Percentiles rank a stretch among this genome's conserved stretches.
phyloP scores from a whole-genome alignment of 2,888 invertebrate genomes.

The Resseliella maxima region DNA sequence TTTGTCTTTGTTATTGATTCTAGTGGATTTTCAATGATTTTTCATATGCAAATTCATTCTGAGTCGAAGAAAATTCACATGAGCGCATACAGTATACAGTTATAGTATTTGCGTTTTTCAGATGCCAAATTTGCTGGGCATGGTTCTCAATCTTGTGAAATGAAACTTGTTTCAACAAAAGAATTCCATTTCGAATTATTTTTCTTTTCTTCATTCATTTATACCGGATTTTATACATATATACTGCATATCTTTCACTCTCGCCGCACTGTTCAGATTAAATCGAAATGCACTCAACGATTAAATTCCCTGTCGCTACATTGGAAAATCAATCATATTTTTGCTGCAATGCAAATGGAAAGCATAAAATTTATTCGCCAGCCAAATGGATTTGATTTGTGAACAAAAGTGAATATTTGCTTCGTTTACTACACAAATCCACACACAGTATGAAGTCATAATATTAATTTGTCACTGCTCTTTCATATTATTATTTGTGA shows the following conservation, averaged over 20 bases:
- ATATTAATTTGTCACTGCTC: constrained; percentile 40
- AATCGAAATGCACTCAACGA: background rate
- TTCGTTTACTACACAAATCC: background rate
- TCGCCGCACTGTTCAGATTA: background rate
- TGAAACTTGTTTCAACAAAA: constrained; percentile 34
- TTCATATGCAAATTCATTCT: background rate
- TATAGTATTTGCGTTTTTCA: background rate
- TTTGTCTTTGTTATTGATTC: background rate
- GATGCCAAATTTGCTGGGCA: background rate
- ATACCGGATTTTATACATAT: constrained; percentile 20
- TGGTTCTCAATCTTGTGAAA: background rate
- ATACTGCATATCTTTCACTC: background rate
- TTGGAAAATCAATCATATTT: constrained; percentile 35
- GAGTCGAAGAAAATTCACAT: background rate
- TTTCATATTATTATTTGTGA: no score
- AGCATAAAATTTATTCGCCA: background rate
- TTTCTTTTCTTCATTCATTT: no score
- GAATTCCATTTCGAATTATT: constrained; percentile 34
- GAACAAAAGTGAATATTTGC: background rate
- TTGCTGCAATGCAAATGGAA: background rate
- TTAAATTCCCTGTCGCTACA: constrained; percentile 14
- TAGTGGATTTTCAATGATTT: background rate
- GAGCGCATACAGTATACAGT: background rate
- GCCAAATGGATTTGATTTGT: background rate
- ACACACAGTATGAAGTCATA: background rate